phyloP scores from a whole-genome alignment of 1,140 invertebrate genomes.

The Scylla paramamosain region DNA sequence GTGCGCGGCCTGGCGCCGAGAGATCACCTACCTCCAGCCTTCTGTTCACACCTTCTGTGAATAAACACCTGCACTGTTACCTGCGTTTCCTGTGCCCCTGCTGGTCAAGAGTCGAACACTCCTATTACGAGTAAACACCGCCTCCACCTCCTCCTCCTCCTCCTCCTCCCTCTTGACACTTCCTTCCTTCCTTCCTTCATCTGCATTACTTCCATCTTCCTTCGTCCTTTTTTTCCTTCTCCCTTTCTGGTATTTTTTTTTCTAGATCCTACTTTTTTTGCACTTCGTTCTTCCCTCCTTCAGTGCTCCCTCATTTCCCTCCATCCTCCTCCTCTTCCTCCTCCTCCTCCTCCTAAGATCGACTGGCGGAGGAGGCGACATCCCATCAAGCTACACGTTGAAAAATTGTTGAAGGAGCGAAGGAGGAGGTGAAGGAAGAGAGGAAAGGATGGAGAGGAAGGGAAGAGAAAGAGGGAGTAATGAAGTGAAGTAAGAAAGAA shows the following conservation, averaged over 20 bases:
- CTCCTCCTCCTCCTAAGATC: neutral
- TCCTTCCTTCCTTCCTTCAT: neutral
- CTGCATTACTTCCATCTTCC: neutral
- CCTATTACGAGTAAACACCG: neutral
- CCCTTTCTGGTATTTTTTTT: neutral
- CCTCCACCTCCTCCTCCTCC: neutral
- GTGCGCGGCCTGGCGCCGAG: too few relatives aligned
- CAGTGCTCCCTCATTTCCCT: too few relatives aligned
- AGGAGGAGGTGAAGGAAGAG: too few relatives aligned
- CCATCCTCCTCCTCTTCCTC: neutral
- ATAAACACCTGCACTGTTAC: too few relatives aligned
- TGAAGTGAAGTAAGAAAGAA: too few relatives aligned
- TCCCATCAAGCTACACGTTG: conserved; percentile 4
- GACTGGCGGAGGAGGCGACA: neutral
- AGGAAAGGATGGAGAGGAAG: too few relatives aligned
- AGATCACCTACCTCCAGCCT: too few relatives aligned
- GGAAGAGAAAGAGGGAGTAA: too few relatives aligned
- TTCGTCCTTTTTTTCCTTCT: neutral
- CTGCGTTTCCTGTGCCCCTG: too few relatives aligned
- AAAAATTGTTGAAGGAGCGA: neutral
- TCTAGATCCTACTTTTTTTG: neutral
- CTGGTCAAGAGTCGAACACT: too few relatives aligned
- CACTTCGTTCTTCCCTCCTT: neutral
- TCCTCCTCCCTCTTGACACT: neutral
- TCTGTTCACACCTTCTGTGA: too few relatives aligned